Evolutionary conservation across 1,140 invertebrate genomes (phyloP).

Genomic region (Solenopsis fugax): DNA sequence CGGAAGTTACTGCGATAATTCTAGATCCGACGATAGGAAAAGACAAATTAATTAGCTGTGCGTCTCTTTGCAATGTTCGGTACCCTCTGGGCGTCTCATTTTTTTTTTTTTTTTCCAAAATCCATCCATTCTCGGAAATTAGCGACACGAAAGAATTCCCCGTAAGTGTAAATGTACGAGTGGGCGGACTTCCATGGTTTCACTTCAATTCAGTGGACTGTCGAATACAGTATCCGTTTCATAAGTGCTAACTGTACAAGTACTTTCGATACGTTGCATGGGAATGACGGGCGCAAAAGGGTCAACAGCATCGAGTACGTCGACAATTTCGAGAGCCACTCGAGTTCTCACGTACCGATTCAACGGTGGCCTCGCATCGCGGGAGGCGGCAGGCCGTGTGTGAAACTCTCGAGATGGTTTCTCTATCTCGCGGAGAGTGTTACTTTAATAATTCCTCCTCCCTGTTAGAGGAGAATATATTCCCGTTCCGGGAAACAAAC

Average conservation of each 20-base stretch:
- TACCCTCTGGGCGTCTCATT: background rate
- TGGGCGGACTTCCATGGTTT: background rate
- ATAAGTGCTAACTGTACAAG: constrained; percentile 36
- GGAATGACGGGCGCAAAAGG: constrained; percentile 63
- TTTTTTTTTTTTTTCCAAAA: constrained; percentile 12
- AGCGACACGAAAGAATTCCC: background rate
- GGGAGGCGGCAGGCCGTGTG: background rate
- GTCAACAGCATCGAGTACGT: constrained; percentile 65
- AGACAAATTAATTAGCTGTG: background rate
- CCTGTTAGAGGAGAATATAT: background rate
- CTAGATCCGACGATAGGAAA: background rate
- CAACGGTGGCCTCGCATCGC: constrained; percentile 56
- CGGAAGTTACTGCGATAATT: constrained; percentile 11
- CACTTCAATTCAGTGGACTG: background rate
- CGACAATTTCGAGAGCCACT: constrained; percentile 78
- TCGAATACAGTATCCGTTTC: constrained; percentile 34
- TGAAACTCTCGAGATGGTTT: constrained; percentile 50
- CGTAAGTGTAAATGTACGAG: background rate
- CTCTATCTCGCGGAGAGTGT: constrained; percentile 29
- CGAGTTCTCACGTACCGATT: constrained; percentile 69
- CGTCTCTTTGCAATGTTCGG: background rate
- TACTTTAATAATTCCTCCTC: constrained; percentile 35
- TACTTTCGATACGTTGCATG: constrained; percentile 52
- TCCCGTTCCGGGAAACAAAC: constrained; percentile 39
- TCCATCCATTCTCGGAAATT: background rate